A percentile compares a stretch with the other conserved stretches of the same genome.
Evolutionary conservation across 2,888 invertebrate species (phyloP).

Genomic region (Frankliniella fusca): DNA sequence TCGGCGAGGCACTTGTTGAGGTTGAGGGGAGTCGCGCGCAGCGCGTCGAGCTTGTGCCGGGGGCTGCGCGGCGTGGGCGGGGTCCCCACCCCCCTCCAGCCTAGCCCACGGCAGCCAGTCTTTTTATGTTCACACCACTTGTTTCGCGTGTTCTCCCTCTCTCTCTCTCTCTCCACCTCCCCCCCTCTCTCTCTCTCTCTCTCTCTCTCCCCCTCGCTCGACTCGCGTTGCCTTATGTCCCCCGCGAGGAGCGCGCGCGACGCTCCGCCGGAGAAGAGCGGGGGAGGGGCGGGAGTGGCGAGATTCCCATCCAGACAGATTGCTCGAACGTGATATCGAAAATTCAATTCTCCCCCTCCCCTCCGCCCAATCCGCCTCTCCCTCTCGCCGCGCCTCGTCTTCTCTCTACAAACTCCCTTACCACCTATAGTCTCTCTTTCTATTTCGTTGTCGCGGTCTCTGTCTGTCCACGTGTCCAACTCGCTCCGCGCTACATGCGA

Average conservation of each 20-base stretch:
- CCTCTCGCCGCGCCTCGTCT: background rate
- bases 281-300: background rate
- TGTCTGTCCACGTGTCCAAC: background rate
- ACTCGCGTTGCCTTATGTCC: too few relatives aligned
- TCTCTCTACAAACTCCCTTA: background rate
- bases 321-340: conserved; percentile 24
- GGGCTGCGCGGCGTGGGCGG: too few relatives aligned
- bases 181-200: too few relatives aligned
- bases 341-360: conserved; percentile 8
- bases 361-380: background rate
- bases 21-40: background rate
- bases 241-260: background rate
- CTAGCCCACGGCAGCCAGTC: background rate
- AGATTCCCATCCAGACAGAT: conserved; percentile 24
- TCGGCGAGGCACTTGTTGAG: background rate
- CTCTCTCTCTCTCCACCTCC: background rate
- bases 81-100: too few relatives aligned
- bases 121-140: conserved; percentile 22
- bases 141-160: conserved; percentile 9
- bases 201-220: too few relatives aligned
- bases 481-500: background rate
- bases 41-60: background rate
- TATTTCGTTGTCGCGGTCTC: background rate
- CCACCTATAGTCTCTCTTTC: background rate
- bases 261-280: background rate